Base-by-base conservation (phyloP, 2,888 invertebrate species). In the Drosophila prostipennis region DNA sequence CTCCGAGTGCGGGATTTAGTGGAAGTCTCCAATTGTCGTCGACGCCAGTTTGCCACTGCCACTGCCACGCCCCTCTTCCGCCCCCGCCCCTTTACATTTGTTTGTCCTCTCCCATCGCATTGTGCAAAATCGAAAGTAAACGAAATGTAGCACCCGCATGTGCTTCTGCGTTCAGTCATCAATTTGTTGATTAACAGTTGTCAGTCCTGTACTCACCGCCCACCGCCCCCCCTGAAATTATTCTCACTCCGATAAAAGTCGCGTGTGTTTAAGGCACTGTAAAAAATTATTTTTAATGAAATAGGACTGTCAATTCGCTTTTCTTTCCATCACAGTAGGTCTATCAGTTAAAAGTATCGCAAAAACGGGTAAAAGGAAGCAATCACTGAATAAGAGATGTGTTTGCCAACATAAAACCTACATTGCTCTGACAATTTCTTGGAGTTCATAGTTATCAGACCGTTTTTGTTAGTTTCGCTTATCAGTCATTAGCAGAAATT, bases 41-140 rank as follows among this genome's bases (percentile, higher is more conserved):
- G 32, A 13, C 29, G 37, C 37, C 45, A 19, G 34, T 19, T 16
- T 19, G 36, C 19, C 37, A 19, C 37, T 14, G 32, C 19, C 67
- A 36, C 14, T 26, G 11, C 23, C 26, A 26, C 26, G 26, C 11
- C 19, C 16, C 39, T 39, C 34, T 39, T 19, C 11, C 32, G 16
- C 32, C 14, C 8, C 53, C 8, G 8, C n/a, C 11, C 14, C 26
- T 6, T 23, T 19, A n/a, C 39, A 54, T 49, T 60, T 58, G 59
- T 34, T 58, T 59, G 39, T 54, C n/a, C 32, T 42, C 10, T 10
- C 32, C 13, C 19, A 49, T 5, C 19, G 36, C 32, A 32, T 40
- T 54, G 52, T 55, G 57, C 69, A 76, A 64, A 81, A 80, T 60
- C 63, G 71, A 85, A 82, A 85, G 75, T 78, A 61, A 54, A 56